These are phyloP conservation scores for Neosalanx taihuensis DNA, from an alignment of 2,797 vertebrate genomes.

Conservation along the genomic window DNA sequence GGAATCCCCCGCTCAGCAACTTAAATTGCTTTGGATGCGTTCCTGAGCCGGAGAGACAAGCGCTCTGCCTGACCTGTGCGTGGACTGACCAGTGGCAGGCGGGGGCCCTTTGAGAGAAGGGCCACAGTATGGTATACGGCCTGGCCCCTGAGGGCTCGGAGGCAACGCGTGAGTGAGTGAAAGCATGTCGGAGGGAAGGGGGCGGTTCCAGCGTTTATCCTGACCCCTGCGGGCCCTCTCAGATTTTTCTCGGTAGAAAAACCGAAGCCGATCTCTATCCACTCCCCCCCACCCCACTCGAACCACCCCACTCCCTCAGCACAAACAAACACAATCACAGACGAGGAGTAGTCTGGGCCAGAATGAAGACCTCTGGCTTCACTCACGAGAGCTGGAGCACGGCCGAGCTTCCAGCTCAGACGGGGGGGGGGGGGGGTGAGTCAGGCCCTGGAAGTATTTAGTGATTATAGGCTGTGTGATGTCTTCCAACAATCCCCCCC, in stretches of 20 bases:
- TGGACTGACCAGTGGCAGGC: constrained; percentile 51
- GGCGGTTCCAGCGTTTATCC: constrained; percentile 40
- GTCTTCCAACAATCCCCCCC: constrained; percentile 39
- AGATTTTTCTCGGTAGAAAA: constrained; percentile 52
- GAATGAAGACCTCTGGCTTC: constrained; percentile 64
- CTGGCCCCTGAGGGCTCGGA: constrained; percentile 16
- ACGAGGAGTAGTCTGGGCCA: constrained; percentile 55
- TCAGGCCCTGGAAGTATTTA: constrained; percentile 63
- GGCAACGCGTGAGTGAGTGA: constrained; percentile 50
- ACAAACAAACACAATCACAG: constrained; percentile 74
- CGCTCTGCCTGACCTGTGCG: constrained; percentile 39
- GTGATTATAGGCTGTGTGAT: constrained; percentile 57
- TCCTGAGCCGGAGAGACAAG: constrained; percentile 64
- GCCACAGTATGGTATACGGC: constrained; percentile 14
- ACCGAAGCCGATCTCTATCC: constrained; percentile 54
- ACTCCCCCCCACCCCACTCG: too few species aligned
- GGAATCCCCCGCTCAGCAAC: constrained; percentile 67
- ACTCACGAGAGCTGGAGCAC: constrained; percentile 51
- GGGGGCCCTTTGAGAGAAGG: constrained; percentile 31
- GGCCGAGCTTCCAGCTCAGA: constrained; percentile 46
- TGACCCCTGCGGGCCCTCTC: constrained; percentile 42
- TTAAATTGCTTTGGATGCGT: constrained; percentile 71
- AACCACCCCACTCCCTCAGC: constrained; percentile 34
- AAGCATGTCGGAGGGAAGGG: constrained; percentile 39
- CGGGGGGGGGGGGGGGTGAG: constrained; percentile 32